These are phyloP conservation scores for Listronotus bonariensis DNA, from an alignment of 1,140 invertebrate genomes.

Conservation along the genomic window DNA sequence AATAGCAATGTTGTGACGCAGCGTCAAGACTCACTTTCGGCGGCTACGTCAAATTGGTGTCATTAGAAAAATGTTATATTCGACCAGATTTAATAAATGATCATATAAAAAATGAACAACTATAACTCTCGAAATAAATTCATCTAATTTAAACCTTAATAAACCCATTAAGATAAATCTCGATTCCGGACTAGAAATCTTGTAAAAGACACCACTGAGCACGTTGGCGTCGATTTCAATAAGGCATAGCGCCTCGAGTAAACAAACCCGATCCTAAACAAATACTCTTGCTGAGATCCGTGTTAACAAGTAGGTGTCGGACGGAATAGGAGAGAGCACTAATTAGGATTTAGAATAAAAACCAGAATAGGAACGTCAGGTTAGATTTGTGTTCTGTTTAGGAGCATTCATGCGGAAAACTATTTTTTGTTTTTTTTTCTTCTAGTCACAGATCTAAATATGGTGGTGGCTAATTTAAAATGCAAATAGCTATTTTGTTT, in stretches of 20 bases:
- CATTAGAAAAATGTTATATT: too few species aligned
- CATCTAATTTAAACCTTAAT: not conserved
- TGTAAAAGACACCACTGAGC: slow-evolving; percentile 24
- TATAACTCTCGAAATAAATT: too few species aligned
- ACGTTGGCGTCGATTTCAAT: slow-evolving; percentile 34
- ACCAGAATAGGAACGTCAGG: slow-evolving; percentile 14
- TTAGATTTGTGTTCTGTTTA: too few species aligned
- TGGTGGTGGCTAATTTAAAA: too few species aligned
- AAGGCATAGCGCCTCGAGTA: slow-evolving; percentile 20
- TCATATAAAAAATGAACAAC: too few species aligned
- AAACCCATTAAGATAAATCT: slow-evolving; percentile 2
- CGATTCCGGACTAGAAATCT: slow-evolving; percentile 10
- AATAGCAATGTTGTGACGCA: too few species aligned
- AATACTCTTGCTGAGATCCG: slow-evolving; percentile 24
- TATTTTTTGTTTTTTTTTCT: too few species aligned
- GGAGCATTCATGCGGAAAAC: too few species aligned
- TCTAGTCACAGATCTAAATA: too few species aligned
- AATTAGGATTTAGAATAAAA: slow-evolving; percentile 26
- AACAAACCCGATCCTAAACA: slow-evolving; percentile 32
- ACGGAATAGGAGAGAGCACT: slow-evolving; percentile 29
- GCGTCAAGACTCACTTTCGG: too few species aligned
- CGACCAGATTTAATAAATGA: too few species aligned
- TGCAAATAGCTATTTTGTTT: not conserved
- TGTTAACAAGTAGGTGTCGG: slow-evolving; percentile 33
- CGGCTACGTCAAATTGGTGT: too few species aligned